Conservation (phyloP, 2,113 vertebrate genomes). For the Mandrillus leucophaeus region DNA sequence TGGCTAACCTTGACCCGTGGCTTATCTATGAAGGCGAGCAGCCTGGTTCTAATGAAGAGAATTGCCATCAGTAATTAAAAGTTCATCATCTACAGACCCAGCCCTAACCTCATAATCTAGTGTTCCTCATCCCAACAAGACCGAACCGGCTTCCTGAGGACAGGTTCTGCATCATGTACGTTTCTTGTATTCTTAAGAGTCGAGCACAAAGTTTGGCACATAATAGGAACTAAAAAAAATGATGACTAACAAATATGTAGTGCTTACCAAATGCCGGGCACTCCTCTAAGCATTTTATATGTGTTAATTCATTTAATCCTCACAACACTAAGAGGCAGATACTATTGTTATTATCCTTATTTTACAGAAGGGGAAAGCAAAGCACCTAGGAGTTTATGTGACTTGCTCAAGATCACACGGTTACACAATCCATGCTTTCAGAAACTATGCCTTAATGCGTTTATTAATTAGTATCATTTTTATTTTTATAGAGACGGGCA, state of each 20-base stretch:
- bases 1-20: neutral
- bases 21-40: neutral
- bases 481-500: too few species aligned
- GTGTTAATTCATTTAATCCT: constrained; percentile 10
- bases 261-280: neutral
- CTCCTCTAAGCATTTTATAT: neutral
- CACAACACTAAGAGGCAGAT: neutral
- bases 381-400: neutral
- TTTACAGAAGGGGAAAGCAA: neutral
- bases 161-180: neutral
- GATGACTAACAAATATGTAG: neutral
- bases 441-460: neutral
- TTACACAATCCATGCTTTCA: neutral
- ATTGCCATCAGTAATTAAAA: constrained; percentile 25
- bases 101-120: neutral
- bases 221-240: neutral
- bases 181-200: constrained; percentile 21
- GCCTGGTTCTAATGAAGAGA: neutral
- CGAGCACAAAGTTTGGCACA: neutral
- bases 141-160: neutral
- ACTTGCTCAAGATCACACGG: neutral
- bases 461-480: too few species aligned
- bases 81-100: neutral
- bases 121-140: neutral
- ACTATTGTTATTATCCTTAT: neutral